These are phyloP conservation scores for Vidua chalybeata DNA, from an alignment of 2,113 vertebrate species.

Conservation along the genomic window DNA sequence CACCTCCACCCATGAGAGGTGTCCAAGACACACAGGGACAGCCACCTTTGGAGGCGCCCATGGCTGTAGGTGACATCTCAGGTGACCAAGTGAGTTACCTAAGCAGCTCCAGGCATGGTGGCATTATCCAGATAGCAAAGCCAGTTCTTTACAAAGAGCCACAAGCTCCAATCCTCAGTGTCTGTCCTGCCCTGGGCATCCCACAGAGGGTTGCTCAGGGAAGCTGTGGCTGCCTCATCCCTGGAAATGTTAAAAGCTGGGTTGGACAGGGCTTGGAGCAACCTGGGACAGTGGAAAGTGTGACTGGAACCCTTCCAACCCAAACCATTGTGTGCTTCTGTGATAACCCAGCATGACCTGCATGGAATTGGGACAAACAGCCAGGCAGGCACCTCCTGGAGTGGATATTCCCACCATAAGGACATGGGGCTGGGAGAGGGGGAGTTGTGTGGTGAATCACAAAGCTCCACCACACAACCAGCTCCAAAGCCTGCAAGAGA, in stretches of 20 bases:
- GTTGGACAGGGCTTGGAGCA: neutral
- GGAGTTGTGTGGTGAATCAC: neutral
- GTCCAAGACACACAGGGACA: neutral
- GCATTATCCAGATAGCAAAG: neutral
- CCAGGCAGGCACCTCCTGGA: neutral
- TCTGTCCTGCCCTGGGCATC: neutral
- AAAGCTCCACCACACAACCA: neutral
- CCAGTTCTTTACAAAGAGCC: neutral
- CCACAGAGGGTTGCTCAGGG: neutral
- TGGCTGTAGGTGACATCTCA: neutral
- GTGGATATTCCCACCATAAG: neutral
- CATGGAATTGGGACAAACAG: neutral
- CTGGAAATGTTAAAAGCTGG: neutral
- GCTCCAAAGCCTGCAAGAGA: neutral
- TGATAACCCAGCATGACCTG: neutral
- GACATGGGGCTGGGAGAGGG: neutral
- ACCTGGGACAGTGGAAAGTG: neutral
- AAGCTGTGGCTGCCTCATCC: neutral
- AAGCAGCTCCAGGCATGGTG: neutral
- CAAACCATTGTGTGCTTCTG: neutral
- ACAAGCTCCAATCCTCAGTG: neutral
- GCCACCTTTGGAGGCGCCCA: neutral
- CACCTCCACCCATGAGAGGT: neutral
- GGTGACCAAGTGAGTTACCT: neutral
- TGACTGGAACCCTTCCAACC: neutral